These are phyloP conservation scores for Tetheella fluctuosa DNA, from an alignment of 2,888 invertebrate species.

Conservation along the genomic window DNA sequence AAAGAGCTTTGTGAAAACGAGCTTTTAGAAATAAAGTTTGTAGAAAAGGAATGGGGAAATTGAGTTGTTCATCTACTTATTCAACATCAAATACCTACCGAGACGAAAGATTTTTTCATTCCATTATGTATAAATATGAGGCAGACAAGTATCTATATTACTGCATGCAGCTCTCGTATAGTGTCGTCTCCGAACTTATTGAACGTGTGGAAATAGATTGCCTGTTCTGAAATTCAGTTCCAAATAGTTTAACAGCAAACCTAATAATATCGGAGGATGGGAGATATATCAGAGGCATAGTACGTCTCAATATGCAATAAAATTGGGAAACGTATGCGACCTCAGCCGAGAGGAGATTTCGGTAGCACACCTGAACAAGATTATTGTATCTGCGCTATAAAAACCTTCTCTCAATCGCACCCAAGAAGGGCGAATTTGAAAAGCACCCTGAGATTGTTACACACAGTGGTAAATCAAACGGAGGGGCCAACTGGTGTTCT, in stretches of 20 bases:
- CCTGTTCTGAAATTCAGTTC: slow-evolving; percentile 42
- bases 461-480: slow-evolving; percentile 60
- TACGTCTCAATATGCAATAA: slow-evolving; percentile 83
- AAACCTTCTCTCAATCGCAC: slow-evolving; percentile 71
- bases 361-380: slow-evolving; percentile 79
- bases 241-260: slow-evolving; percentile 63
- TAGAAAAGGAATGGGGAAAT: slow-evolving; percentile 9
- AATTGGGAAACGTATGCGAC: slow-evolving; percentile 74
- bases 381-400: slow-evolving; percentile 77
- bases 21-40: slow-evolving; percentile 10
- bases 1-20: slow-evolving; percentile 10
- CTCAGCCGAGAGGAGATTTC: slow-evolving; percentile 73
- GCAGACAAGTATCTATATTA: background rate
- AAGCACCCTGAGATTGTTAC: slow-evolving; percentile 63
- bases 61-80: slow-evolving; percentile 10
- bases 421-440: slow-evolving; percentile 67
- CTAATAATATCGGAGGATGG: slow-evolving; percentile 57
- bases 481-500: slow-evolving; percentile 56
- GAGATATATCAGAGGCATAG: slow-evolving; percentile 72
- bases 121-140: background rate
- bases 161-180: background rate
- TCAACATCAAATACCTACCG: background rate
- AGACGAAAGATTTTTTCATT: slow-evolving; percentile 1
- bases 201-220: slow-evolving; percentile 31
- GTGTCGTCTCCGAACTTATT: background rate